A percentile compares a stretch with the other conserved stretches of the same genome.
Evolutionary conservation across 2,888 invertebrate genomes (phyloP).

Genomic region (Entomobrya proxima): DNA sequence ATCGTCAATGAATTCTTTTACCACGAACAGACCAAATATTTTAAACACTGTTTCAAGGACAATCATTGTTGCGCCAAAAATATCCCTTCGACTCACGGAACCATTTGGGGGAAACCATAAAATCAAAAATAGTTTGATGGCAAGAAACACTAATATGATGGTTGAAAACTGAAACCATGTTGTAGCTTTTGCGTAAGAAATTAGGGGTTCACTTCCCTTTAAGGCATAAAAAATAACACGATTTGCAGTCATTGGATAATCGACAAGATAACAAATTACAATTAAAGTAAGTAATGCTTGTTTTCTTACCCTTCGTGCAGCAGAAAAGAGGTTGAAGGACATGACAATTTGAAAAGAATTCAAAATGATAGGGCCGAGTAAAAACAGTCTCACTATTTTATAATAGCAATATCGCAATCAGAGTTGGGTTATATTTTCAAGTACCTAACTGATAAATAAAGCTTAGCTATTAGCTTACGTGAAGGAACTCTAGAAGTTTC

Average conservation of each 20-base stretch:
- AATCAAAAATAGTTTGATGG: slow-evolving; percentile 54
- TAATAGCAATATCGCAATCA: background rate
- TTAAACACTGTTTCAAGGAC: slow-evolving; percentile 54
- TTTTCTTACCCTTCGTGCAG: slow-evolving; percentile 42
- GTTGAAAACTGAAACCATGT: slow-evolving; percentile 60
- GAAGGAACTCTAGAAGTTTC: slow-evolving; percentile 31
- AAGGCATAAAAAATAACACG: too few species aligned
- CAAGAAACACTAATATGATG: slow-evolving; percentile 41
- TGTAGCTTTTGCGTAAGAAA: slow-evolving; percentile 43
- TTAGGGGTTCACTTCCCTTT: slow-evolving; percentile 30
- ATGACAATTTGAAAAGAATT: slow-evolving; percentile 62
- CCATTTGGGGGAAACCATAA: slow-evolving; percentile 47
- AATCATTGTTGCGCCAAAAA: slow-evolving; percentile 37
- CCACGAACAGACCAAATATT: slow-evolving; percentile 52
- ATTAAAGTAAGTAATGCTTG: too few species aligned
- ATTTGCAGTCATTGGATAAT: too few species aligned
- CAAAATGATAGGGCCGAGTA: slow-evolving; percentile 55
- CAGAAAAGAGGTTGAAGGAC: slow-evolving; percentile 48
- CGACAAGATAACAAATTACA: too few species aligned
- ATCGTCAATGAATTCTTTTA: slow-evolving; percentile 56
- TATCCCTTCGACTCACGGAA: slow-evolving; percentile 22
- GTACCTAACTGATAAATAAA: background rate
- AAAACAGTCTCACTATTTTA: slow-evolving; percentile 47
- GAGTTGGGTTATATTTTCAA: background rate
- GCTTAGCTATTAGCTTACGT: slow-evolving; percentile 4